Evolutionary conservation across 2,113 vertebrate species (phyloP), one percentile per base, ranked within the genome.

Genomic region (Urocynchramus pylzowi): DNA sequence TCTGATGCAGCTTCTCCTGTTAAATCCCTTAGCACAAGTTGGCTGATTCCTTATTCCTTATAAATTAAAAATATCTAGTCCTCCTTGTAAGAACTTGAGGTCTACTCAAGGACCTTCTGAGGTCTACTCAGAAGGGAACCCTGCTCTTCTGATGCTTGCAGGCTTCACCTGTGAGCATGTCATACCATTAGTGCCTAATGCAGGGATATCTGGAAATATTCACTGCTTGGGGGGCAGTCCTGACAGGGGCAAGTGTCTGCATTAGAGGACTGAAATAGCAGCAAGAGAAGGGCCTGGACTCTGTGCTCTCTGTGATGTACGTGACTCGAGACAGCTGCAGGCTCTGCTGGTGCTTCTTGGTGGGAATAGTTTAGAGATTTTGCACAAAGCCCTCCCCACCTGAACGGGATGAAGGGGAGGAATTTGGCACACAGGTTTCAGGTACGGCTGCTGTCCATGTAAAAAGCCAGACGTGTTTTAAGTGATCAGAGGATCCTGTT

Each of bases 401-500:
- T 65, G 79, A 59, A 44, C 0, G 0, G 41, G 52, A 44, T 68
- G 65, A 49, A 87, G 78, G 28, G 87, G 57, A 85, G 52, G 54
- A 94, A 96, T 93, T 60, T 81, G 85, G 52, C 71, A 16, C 31
- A n/a, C 0, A 5, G 35, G 13, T 81, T 96, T 92, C 63, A 71
- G 63, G 76, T 56, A 26, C n/a, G 68, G 60, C 47, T 86, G 74
- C 71, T 53, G 37, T 65, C 64, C 39, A 6, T 76, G 30, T 73
- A 1, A 60, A 64, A 89, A 79, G 13, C 30, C 47, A 88, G 86
- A 76, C 0, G 0, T 57, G 16, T 85, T 95, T 85, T 83, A 56
- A 83, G 76, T 47, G 82, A 84, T 83, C 68, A 91, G 82, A 90
- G 47, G 71, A 52, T 78, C 60, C 52, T 84, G 76, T 49, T 95